Base-by-base conservation (phyloP, 2,888 invertebrate species). In the Choristoneura rosaceana region DNA sequence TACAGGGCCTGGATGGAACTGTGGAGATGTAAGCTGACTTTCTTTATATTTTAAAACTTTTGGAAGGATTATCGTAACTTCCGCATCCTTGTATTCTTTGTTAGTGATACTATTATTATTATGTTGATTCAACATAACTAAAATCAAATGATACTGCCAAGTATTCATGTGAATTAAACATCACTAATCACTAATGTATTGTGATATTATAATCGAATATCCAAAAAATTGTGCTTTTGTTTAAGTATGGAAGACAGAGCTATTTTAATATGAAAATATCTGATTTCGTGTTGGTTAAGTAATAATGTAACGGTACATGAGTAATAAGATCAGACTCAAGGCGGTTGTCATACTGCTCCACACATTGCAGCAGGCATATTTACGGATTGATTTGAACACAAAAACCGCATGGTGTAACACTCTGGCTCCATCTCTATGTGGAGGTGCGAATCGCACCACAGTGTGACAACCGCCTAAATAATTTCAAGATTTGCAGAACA, bases 131-230 rank as follows among this genome's bases (percentile, higher is more conserved):
- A 47, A 47, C 5, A 5, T n/a, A 0, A 47, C n/a, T 47, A 4
- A 47, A 5, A n/a, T 14, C n/a, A 47, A 47, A 47, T 52, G 17
- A 52, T 52, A 9, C 52, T 52, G 17, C 17, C 17, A 52, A 52
- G 17, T 52, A 17, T 52, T 17, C 17, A 52, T 25, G 55, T 55
- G 55, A 10, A 55, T 12, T 25, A 25, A 15, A 60, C 34, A 15
- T 34, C 47, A 59, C 67, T 59, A 59, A 60, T 68, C n/a, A n/a
- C n/a, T n/a, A 12, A 50, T 60, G 60, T 68, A 34, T 45, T 66
- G 66, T 15, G 55, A 58, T 59, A 38, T 52, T 52, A 17, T 33
- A 45, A 52, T 47, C n/a, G 7, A 14, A n/a, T 10, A 47, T 47
- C n/a, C 47, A 47, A n/a, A 7, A 47, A n/a, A n/a, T 2, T 3